Evolutionary conservation across 2,797 vertebrate genomes (phyloP).

Genomic region (Anguilla obscura): DNA sequence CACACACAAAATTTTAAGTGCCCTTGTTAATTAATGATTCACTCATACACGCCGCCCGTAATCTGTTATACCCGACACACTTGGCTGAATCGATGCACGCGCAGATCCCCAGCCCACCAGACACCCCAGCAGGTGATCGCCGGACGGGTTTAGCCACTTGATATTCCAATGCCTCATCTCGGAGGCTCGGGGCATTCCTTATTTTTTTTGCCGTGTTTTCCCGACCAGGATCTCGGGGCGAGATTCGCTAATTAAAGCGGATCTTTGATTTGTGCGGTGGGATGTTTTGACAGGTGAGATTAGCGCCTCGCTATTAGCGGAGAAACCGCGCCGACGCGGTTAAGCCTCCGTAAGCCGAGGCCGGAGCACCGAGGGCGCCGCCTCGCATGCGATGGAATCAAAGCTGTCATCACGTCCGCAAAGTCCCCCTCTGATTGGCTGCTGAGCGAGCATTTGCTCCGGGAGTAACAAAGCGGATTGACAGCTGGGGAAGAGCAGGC

Average conservation of each 20-base stretch:
- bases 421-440: constrained; percentile 27
- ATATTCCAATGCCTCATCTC: constrained; percentile 37
- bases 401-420: neutral
- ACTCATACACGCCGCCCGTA: constrained; percentile 64
- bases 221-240: constrained; percentile 53
- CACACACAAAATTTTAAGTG: neutral
- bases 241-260: constrained; percentile 66
- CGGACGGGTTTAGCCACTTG: neutral
- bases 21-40: constrained; percentile 68
- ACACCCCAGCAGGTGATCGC: neutral
- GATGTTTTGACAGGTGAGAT: constrained; percentile 69
- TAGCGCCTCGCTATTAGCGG: constrained; percentile 65
- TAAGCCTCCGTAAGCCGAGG: constrained; percentile 61
- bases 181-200: constrained; percentile 17
- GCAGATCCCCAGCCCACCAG: neutral
- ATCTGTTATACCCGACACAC: constrained; percentile 36
- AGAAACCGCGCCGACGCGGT: constrained; percentile 52
- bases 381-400: constrained; percentile 52
- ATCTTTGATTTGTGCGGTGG: constrained; percentile 61
- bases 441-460: neutral
- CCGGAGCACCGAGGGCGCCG: constrained; percentile 37
- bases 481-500: constrained; percentile 11
- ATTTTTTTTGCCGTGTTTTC: constrained; percentile 47
- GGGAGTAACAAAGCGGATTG: constrained; percentile 23
- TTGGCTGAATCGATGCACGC: constrained; percentile 33